These are phyloP conservation scores for Chloroceryle aenea DNA, from an alignment of 2,113 vertebrate species.

Conservation along the genomic window DNA sequence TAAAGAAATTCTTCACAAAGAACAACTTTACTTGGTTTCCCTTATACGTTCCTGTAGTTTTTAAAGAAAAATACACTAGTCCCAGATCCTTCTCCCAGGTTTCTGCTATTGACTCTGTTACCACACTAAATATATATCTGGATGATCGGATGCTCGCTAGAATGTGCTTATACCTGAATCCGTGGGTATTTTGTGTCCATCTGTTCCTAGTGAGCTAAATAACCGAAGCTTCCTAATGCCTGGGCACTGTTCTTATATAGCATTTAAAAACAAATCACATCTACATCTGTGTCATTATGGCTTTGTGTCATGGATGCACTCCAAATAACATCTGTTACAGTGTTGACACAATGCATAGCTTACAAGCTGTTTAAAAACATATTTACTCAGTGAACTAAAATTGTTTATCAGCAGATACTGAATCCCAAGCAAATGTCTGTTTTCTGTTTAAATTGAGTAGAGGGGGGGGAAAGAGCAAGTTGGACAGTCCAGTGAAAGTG, in stretches of 20 bases:
- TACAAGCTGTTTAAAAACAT: slow-evolving; percentile 57
- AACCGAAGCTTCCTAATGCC: neutral
- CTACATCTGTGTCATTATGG: slow-evolving; percentile 38
- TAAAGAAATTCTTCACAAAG: neutral
- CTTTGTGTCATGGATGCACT: slow-evolving; percentile 38
- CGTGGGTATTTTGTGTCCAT: neutral
- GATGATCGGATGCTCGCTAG: neutral
- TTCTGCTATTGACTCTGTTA: neutral
- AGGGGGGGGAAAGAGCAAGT: neutral
- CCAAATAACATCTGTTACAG: slow-evolving; percentile 57
- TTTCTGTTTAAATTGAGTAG: slow-evolving; percentile 13
- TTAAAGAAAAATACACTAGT: neutral
- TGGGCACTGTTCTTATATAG: neutral
- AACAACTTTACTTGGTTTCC: neutral
- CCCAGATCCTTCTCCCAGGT: neutral
- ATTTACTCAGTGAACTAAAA: slow-evolving; percentile 33
- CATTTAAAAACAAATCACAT: slow-evolving; percentile 37
- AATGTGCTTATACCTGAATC: neutral
- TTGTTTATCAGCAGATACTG: slow-evolving; percentile 47
- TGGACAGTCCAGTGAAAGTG: neutral
- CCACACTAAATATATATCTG: neutral
- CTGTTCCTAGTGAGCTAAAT: neutral
- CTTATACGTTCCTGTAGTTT: neutral
- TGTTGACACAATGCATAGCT: slow-evolving; percentile 45
- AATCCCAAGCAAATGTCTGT: neutral